Evolutionary conservation across 2,113 vertebrate genomes (phyloP).

Genomic region (Misgurnus anguillicaudatus): DNA sequence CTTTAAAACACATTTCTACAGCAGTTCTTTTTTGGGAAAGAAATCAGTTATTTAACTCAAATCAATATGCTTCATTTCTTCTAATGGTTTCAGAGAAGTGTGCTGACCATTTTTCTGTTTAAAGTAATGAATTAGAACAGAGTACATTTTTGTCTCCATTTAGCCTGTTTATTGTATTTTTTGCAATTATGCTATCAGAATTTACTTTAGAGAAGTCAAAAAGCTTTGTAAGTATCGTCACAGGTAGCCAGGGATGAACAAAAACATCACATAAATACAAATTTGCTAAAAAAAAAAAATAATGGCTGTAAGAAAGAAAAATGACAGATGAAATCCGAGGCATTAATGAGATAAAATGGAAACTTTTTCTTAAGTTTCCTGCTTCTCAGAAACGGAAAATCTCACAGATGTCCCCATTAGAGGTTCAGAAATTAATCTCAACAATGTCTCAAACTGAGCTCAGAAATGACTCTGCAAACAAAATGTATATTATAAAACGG

Average conservation of each 20-base stretch:
- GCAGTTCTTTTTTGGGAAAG: slow-evolving; percentile 7
- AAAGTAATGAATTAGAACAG: slow-evolving; percentile 18
- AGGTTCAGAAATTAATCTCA: too few relatives aligned
- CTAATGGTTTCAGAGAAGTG: slow-evolving; percentile 25
- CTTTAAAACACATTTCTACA: slow-evolving; percentile 16
- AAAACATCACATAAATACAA: not conserved
- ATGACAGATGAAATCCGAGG: not conserved
- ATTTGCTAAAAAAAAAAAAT: not conserved
- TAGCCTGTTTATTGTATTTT: not conserved
- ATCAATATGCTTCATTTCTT: slow-evolving; percentile 35
- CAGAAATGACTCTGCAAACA: too few relatives aligned
- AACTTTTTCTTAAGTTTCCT: too few relatives aligned
- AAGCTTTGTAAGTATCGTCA: not conserved
- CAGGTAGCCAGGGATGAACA: slow-evolving; percentile 3
- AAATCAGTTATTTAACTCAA: slow-evolving; percentile 38
- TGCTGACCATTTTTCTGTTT: slow-evolving; percentile 2
- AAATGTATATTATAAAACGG: too few relatives aligned
- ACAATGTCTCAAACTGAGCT: too few relatives aligned
- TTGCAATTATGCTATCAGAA: not conserved
- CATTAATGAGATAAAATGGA: too few relatives aligned
- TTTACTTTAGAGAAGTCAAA: slow-evolving; percentile 1
- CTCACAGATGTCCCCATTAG: too few relatives aligned
- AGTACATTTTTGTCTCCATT: slow-evolving; percentile 8
- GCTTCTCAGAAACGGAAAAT: too few relatives aligned
- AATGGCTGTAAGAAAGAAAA: not conserved